These are phyloP conservation scores for Polyommatus iphigenia DNA, from an alignment of 2,888 invertebrate species.

Conservation along the genomic window DNA sequence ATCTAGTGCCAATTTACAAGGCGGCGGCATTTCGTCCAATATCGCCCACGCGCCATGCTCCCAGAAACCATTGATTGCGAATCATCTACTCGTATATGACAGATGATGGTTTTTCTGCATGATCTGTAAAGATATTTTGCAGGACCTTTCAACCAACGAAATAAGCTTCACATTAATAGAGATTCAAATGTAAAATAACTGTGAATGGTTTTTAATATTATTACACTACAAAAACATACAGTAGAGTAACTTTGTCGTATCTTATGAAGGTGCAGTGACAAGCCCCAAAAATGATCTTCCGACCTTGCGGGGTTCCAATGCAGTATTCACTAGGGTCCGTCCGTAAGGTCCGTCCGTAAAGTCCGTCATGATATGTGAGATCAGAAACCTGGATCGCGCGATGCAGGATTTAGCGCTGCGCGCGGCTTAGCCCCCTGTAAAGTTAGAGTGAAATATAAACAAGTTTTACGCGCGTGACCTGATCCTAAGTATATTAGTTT, in stretches of 20 bases:
- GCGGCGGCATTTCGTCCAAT: neutral
- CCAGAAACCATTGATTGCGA: neutral
- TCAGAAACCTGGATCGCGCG: too few species aligned
- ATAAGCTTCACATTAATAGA: neutral
- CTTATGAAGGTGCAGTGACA: too few species aligned
- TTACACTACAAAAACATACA: neutral
- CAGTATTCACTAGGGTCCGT: too few species aligned
- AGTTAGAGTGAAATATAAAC: too few species aligned
- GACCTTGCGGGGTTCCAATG: too few species aligned
- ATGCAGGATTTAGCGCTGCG: too few species aligned
- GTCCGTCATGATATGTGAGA: too few species aligned
- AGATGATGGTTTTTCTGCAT: neutral
- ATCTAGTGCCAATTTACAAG: neutral
- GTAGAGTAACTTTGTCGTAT: neutral
- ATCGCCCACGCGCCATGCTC: neutral
- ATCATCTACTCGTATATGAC: neutral
- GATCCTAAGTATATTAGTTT: too few species aligned
- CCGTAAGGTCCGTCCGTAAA: too few species aligned
- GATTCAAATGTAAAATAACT: neutral
- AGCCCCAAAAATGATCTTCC: too few species aligned
- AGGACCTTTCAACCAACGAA: neutral
- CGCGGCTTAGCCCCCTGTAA: too few species aligned
- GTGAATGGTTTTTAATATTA: neutral
- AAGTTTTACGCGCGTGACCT: too few species aligned
- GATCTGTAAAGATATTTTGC: neutral